A percentile compares a stretch with the other conserved stretches of the same genome.
These are phyloP conservation scores for Schizopygopsis pylzovi DNA, from an alignment of 2,797 vertebrate species.

Conservation along the genomic window DNA sequence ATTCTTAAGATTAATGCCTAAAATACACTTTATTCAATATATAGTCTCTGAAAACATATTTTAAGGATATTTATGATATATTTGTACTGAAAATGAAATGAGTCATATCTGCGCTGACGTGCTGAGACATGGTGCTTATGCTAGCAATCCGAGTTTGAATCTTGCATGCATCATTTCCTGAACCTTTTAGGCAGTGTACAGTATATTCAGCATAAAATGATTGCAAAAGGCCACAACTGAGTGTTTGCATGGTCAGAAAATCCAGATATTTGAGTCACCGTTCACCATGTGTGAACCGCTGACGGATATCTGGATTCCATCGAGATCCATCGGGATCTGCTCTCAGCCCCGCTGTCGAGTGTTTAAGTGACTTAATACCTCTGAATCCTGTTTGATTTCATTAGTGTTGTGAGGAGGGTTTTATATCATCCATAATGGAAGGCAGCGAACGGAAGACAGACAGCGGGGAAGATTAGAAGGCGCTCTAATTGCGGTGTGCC, in stretches of 20 bases:
- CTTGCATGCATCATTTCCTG: neutral
- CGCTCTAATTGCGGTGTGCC: constrained; percentile 87
- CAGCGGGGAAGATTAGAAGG: constrained; percentile 78
- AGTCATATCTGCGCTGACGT: neutral
- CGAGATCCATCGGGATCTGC: constrained; percentile 35
- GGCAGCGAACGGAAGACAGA: constrained; percentile 68
- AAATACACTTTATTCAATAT: neutral
- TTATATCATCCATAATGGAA: constrained; percentile 65
- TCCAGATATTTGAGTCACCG: constrained; percentile 6
- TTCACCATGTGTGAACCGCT: neutral
- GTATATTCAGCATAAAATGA: neutral
- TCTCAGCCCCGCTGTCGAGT: constrained; percentile 23
- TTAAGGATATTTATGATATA: neutral
- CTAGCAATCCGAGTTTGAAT: neutral
- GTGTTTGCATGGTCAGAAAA: constrained; percentile 12
- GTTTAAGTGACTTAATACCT: constrained; percentile 73
- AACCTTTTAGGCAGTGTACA: neutral
- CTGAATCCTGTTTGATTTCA: constrained; percentile 76
- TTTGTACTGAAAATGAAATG: neutral
- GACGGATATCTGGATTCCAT: constrained; percentile 28
- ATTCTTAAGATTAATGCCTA: neutral
- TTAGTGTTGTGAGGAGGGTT: constrained; percentile 69
- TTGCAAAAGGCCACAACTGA: neutral
- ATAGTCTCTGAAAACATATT: neutral
- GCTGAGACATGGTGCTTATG: neutral